Base-by-base conservation (phyloP, 2,888 invertebrate species). In the Itoplectis maculator region DNA sequence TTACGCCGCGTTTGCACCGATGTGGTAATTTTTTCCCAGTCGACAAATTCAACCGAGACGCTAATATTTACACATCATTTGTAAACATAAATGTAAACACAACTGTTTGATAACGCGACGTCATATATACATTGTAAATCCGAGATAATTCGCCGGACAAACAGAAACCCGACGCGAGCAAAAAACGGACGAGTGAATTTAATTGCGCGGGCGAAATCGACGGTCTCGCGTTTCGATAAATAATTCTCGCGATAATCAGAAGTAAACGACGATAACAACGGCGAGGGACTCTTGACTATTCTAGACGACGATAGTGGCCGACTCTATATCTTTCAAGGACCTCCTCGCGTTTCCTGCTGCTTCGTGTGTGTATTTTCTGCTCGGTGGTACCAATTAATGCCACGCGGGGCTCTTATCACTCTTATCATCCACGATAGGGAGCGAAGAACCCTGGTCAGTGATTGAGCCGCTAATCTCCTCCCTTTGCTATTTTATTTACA, bases 301-400 rank as follows among this genome's bases (percentile, higher is more conserved):
- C 23, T 23, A 13, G 18, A 9, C 20, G 20, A 68, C 23, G 56
- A 59, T 29, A 63, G 42, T 20, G 63, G 6, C n/a, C n/a, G n/a
- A n/a, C n/a, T n/a, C n/a, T n/a, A n/a, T 29, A 47, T 45, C 59
- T 59, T 15, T 59, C 72, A 59, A 72, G 45, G 72, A 72, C 47
- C 18, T 72, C 7, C 11, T n/a, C n/a, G 13, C 0, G 37, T 37
- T 61, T 61, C 45, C 56, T 40, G 56, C 15, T 5, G 20, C n/a
- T 59, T n/a, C 18, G 15, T n/a, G 8, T 7, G 42, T 23, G 6
- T 15, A 47, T n/a, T n/a, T n/a, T n/a, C n/a, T n/a, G n/a, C n/a
- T n/a, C n/a, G n/a, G n/a, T n/a, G 35, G 40, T 59, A 54, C n/a
- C 23, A 59, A 59, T 59, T 29, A 59, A n/a, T 20, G 9, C 29